These are phyloP conservation scores for Drosophila kuntzei DNA, from an alignment of 2,888 invertebrate genomes.

Conservation along the genomic window DNA sequence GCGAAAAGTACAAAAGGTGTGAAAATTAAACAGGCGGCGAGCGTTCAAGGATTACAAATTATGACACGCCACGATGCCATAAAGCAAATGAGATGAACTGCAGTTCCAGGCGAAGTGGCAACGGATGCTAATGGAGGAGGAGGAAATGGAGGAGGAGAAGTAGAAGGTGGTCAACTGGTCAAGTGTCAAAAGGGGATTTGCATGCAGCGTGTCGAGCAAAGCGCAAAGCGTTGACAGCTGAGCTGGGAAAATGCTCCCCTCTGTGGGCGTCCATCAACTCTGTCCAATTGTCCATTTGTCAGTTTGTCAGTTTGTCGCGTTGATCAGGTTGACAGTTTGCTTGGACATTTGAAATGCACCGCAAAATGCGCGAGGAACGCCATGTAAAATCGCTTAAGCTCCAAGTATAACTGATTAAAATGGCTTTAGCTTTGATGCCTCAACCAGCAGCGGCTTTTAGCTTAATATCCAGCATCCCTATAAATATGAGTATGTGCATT, in stretches of 20 bases:
- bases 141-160: neutral
- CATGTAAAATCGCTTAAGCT: constrained; percentile 56
- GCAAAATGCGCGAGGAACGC: constrained; percentile 67
- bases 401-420: constrained; percentile 69
- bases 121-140: neutral
- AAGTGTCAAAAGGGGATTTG: constrained; percentile 80
- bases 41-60: constrained; percentile 83
- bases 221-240: constrained; percentile 41
- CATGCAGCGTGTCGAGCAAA: constrained; percentile 55
- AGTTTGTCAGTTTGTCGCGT: constrained; percentile 13
- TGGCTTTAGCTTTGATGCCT: constrained; percentile 64
- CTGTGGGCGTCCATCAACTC: constrained; percentile 14
- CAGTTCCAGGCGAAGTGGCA: neutral
- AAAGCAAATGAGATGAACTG: constrained; percentile 62
- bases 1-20: constrained; percentile 75
- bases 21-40: constrained; percentile 78
- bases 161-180: constrained; percentile 60
- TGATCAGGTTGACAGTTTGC: constrained; percentile 57
- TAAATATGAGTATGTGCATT: neutral
- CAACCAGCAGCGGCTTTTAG: constrained; percentile 39
- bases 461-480: constrained; percentile 1
- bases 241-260: constrained; percentile 33
- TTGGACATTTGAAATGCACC: constrained; percentile 71
- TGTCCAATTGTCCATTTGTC: constrained; percentile 1
- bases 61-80: constrained; percentile 77